Base-by-base conservation (phyloP, 1,140 invertebrate species). In the Drosophila pectinifera region DNA sequence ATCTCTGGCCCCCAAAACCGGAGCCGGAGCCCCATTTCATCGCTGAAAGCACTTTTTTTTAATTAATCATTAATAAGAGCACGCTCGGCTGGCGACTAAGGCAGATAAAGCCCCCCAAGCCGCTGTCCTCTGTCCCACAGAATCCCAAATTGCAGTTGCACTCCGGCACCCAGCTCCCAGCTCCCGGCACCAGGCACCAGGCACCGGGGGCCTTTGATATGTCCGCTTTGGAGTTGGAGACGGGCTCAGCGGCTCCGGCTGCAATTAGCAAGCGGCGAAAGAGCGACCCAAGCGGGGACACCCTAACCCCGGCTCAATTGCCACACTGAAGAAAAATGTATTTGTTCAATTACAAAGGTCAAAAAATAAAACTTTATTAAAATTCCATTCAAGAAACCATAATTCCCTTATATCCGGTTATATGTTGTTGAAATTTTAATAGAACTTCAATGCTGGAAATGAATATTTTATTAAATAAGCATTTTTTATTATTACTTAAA, bases 41-140 rank as follows among this genome's bases (percentile, higher is more conserved):
- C 16, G 31, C 39, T 56, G 61, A 58, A 72, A 83, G 78, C 83
- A 78, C 64, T 78, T 86, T 86, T 72, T 74, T 88, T 86, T 83
- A 86, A 86, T 86, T 86, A 86, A 88, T 86, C 83, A 86, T 86
- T 86, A 88, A 86, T 88, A 79, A 73, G 49, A 79, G 67, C 79
- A 86, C 79, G 83, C 83, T 88, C 51, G 65, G 80, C 67, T 88
- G 82, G 63, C 76, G 68, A 61, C 53, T 38, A 79, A 69, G 76
- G 69, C 76, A 75, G 63, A 74, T 64, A 74, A 64, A 28, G 64
- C 36, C 13, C 36, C 49, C 63, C 53, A 42, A 41, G 54, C 36
- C 41, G 41, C 31, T 8, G 26, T 39, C 14, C 43, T 46, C 65
- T 36, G 31, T 36, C 48, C 53, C 56, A 42, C 81, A 53, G 82